Evolutionary conservation across 2,888 invertebrate species (phyloP), one percentile per base, ranked within the genome.

Genomic region (Eucera pruinosa): DNA sequence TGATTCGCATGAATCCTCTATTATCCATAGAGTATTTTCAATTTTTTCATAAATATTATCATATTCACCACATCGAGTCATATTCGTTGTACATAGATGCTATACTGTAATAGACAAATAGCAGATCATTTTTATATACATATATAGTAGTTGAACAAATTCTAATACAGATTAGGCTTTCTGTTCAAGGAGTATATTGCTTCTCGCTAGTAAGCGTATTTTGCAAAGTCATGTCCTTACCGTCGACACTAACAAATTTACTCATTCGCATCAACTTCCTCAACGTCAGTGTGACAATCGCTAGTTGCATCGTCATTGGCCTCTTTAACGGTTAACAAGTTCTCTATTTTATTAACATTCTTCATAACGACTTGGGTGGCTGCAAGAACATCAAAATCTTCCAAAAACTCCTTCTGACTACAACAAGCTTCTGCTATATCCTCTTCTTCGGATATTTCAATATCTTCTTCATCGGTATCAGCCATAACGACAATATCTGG

Each of bases 401-500:
- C 89, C 2, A 66, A 9, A 1, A 85, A 20, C 2, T 87, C 86
- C 7, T 71, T 79, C 3, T 83, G 85, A 45, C 87, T 88, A 20
- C 85, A 89, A n/a, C 82, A 76, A 4, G 90, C 89, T 5, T 86
- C 89, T 1, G 88, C 87, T 1, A 61, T 60, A 1, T 88, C 88
- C 0, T 92, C 92, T 5, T 91, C 92, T 48, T 90, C 92, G 3
- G 92, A 91, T 0, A 88, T 87, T 3, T 90, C 90, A 88, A 92
- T 90, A 30, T 92, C 91, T 54, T 92, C 92, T 66, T 86, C 90
- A 20, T 92, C 92, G 6, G 92, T 92, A 0, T 86, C 86, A 0
- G 89, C 87, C 85, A 87, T 55, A 0, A 89, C 73, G 3, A 84
- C 50, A 15, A 88, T 86, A 2, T 90, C 88, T 0, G 88, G 87